Percentiles rank a stretch among this genome's conserved stretches.
Conservation (phyloP, 1,140 invertebrate species). For the Penaeus vannamei region DNA sequence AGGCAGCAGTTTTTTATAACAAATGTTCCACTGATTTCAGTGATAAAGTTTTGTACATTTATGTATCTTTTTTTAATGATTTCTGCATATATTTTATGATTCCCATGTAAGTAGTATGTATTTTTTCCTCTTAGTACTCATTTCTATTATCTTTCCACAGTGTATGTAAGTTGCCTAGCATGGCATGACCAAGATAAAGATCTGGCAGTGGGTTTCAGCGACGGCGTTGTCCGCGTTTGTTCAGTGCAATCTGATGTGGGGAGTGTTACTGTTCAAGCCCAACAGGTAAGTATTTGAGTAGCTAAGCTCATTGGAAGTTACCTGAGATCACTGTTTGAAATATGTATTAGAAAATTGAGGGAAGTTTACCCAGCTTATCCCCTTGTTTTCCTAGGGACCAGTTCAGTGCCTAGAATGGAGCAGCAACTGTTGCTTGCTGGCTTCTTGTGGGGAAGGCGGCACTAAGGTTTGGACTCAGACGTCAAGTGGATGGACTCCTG, state of each 20-base stretch:
- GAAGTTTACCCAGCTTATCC: not conserved
- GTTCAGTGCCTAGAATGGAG: slow-evolving; percentile 75
- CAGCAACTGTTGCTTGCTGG: slow-evolving; percentile 74
- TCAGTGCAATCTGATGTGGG: slow-evolving; percentile 70
- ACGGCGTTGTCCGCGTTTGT: slow-evolving; percentile 76
- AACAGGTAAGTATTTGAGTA: slow-evolving; percentile 72
- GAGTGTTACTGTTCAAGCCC: slow-evolving; percentile 73
- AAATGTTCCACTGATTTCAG: too few relatives aligned
- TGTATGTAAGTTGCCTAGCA: slow-evolving; percentile 75
- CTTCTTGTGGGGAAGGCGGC: slow-evolving; percentile 73
- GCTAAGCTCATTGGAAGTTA: not conserved
- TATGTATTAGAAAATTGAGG: not conserved
- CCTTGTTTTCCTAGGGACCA: slow-evolving; percentile 69
- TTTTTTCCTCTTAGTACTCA: not conserved
- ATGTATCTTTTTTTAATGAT: too few relatives aligned
- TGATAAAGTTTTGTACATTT: too few relatives aligned
- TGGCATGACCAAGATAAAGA: slow-evolving; percentile 76
- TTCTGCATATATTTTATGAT: too few relatives aligned
- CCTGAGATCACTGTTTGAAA: not conserved
- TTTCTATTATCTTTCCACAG: slow-evolving; percentile 70
- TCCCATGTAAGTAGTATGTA: too few relatives aligned
- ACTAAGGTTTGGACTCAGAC: slow-evolving; percentile 74
- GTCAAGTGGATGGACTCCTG: slow-evolving; percentile 71
- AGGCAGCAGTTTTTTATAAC: too few relatives aligned
- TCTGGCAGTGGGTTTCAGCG: slow-evolving; percentile 76